A percentile compares a stretch with the other conserved stretches of the same genome.
Evolutionary conservation across 1,140 invertebrate genomes (phyloP).

Genomic region (Drosophila serrata): DNA sequence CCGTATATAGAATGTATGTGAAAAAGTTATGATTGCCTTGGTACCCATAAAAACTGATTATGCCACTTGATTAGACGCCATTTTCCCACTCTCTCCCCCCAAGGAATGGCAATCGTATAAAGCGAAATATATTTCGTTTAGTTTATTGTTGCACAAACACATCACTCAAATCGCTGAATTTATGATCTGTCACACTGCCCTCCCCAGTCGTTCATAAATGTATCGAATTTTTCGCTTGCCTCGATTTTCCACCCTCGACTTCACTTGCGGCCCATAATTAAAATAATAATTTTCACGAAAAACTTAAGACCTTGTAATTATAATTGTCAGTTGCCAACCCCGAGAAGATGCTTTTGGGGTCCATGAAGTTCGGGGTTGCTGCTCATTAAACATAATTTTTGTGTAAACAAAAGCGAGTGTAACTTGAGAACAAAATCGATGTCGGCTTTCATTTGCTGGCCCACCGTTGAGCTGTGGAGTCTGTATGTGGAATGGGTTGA

Average conservation of each 20-base stretch:
- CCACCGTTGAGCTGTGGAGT: slow-evolving; percentile 39
- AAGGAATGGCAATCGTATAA: slow-evolving; percentile 56
- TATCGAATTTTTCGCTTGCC: slow-evolving; percentile 45
- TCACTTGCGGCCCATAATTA: slow-evolving; percentile 59
- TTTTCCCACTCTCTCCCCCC: slow-evolving; percentile 10
- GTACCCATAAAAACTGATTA: slow-evolving; percentile 76
- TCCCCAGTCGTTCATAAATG: slow-evolving; percentile 61
- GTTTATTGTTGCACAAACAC: slow-evolving; percentile 56
- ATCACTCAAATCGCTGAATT: slow-evolving; percentile 70
- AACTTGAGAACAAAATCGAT: slow-evolving; percentile 80
- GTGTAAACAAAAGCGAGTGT: slow-evolving; percentile 78
- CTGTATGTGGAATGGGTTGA: slow-evolving; percentile 21
- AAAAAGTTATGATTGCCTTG: slow-evolving; percentile 71
- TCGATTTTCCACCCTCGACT: slow-evolving; percentile 29
- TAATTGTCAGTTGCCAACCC: slow-evolving; percentile 81
- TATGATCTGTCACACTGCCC: slow-evolving; percentile 63
- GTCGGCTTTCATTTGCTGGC: slow-evolving; percentile 44
- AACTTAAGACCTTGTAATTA: slow-evolving; percentile 83
- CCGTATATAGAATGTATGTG: slow-evolving; percentile 1
- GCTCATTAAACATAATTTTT: slow-evolving; percentile 83
- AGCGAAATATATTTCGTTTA: slow-evolving; percentile 35
- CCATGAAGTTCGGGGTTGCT: slow-evolving; percentile 38
- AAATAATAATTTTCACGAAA: slow-evolving; percentile 83
- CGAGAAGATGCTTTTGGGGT: slow-evolving; percentile 10
- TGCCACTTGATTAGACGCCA: slow-evolving; percentile 73